phyloP scores from a whole-genome alignment of 2,113 vertebrate species.

The Elephantulus edwardii region DNA sequence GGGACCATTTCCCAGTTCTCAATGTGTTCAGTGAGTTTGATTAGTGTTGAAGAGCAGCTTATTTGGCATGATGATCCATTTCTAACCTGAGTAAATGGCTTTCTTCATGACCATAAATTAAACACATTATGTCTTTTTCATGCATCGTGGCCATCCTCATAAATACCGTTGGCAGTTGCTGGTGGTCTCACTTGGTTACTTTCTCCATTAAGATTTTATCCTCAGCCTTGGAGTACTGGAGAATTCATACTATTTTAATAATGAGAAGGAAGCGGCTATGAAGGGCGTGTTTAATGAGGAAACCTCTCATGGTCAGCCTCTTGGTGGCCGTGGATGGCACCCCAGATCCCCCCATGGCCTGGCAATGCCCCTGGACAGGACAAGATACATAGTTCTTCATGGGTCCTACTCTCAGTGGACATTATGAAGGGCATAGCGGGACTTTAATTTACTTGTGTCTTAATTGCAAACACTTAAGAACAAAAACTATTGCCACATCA shows the following conservation, averaged over 20 bases:
- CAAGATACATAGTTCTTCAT: accelerated
- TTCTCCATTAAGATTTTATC: conserved; percentile 81
- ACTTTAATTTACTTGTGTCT: not conserved
- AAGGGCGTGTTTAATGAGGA: conserved; percentile 52
- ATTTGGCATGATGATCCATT: conserved; percentile 80
- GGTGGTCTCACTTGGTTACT: conserved; percentile 82
- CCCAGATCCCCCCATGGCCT: not conserved
- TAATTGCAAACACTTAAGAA: conserved; percentile 37
- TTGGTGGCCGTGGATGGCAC: not conserved
- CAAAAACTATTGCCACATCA: not conserved
- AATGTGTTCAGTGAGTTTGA: conserved; percentile 68
- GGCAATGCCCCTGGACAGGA: not conserved
- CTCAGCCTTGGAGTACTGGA: conserved; percentile 69
- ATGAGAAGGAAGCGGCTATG: conserved; percentile 28
- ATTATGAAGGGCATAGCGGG: not conserved
- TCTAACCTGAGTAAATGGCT: conserved; percentile 78
- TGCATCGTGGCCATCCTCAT: conserved; percentile 60
- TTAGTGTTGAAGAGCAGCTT: conserved; percentile 74
- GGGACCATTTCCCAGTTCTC: conserved; percentile 43
- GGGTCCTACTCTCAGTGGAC: not conserved
- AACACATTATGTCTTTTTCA: conserved; percentile 76
- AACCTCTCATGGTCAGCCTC: not conserved
- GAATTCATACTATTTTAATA: conserved; percentile 77
- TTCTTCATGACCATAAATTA: conserved; percentile 82
- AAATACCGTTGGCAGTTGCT: conserved; percentile 73